phyloP scores from a whole-genome alignment of 2,888 invertebrate genomes.

The Pseudanteris insignis region DNA sequence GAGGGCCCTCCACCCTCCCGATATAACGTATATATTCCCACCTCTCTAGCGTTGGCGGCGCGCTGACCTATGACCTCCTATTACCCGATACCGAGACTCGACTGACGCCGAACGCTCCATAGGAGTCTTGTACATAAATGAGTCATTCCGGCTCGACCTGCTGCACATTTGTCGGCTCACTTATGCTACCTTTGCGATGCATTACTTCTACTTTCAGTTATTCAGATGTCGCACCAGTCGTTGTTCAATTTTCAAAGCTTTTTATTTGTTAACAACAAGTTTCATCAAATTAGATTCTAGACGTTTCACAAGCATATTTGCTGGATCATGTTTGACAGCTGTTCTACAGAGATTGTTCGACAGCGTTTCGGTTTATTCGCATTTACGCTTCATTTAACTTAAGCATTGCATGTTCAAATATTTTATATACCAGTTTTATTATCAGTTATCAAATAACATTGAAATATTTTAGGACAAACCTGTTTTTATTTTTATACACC shows the following conservation, averaged over 20 bases:
- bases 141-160: slow-evolving; percentile 37
- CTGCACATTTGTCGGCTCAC: slow-evolving; percentile 41
- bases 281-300: too few relatives aligned
- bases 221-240: background rate
- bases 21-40: slow-evolving; percentile 52
- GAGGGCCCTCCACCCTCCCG: slow-evolving; percentile 44
- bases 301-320: too few relatives aligned
- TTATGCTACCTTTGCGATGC: slow-evolving; percentile 29
- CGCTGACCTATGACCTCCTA: slow-evolving; percentile 65
- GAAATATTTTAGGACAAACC: too few relatives aligned
- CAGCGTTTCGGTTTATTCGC: too few relatives aligned
- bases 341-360: too few relatives aligned
- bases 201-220: background rate
- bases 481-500: too few relatives aligned
- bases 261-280: too few relatives aligned
- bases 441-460: too few relatives aligned
- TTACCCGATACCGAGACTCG: slow-evolving; percentile 63
- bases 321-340: too few relatives aligned
- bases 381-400: too few relatives aligned
- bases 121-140: slow-evolving; percentile 53
- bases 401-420: too few relatives aligned
- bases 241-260: background rate
- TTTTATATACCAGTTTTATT: too few relatives aligned
- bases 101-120: slow-evolving; percentile 62
- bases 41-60: slow-evolving; percentile 63